Conservation (phyloP, 2,113 vertebrate genomes). For the Notarius lentiginosus region DNA sequence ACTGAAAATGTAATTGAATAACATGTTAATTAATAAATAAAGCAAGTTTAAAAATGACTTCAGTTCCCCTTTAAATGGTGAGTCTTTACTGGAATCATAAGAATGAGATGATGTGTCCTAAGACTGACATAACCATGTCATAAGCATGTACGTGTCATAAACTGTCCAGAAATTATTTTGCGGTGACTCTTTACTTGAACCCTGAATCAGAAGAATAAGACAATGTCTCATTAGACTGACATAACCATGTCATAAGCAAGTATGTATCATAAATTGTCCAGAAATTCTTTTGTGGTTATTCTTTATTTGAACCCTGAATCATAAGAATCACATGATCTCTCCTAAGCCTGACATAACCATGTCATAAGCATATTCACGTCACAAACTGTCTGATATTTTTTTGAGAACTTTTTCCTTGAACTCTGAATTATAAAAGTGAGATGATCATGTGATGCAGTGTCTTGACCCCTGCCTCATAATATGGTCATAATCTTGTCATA, state of each 20-base stretch:
- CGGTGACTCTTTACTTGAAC: not conserved
- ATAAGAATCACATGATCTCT: not conserved
- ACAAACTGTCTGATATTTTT: not conserved
- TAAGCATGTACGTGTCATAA: not conserved
- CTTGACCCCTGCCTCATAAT: not conserved
- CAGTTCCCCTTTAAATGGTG: not conserved
- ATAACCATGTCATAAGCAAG: not conserved
- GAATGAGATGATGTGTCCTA: not conserved
- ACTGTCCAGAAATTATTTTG: not conserved
- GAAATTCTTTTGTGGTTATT: not conserved
- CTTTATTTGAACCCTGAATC: not conserved
- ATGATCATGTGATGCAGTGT: not conserved
- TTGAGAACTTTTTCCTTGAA: not conserved
- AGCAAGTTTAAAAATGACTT: no score
- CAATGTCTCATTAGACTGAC: not conserved
- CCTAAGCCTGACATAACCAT: not conserved
- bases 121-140: not conserved
- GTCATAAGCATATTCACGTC: not conserved
- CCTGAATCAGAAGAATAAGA: not conserved
- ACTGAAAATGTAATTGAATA: no score
- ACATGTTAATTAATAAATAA: no score
- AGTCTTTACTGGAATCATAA: not conserved
- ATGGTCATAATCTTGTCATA: not conserved
- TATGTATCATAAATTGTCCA: not conserved
- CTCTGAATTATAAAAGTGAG: not conserved